A percentile compares a stretch with the other conserved stretches of the same genome.
Conservation (phyloP, 2,888 invertebrate genomes). For the Eristalinus aeneus region DNA sequence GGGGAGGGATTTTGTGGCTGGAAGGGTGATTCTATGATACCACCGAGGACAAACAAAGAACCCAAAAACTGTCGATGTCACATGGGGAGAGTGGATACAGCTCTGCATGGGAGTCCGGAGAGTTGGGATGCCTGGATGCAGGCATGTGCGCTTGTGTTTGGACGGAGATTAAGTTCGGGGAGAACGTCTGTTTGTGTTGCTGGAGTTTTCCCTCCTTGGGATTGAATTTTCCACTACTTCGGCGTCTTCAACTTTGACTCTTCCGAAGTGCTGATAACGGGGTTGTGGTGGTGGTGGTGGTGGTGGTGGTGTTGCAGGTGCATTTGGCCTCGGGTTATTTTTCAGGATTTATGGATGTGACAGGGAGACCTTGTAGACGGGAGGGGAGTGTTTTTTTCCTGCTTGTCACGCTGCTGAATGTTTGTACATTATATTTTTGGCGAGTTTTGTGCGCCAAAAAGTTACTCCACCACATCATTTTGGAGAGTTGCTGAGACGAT, state of each 20-base stretch:
- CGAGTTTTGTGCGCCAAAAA: slow-evolving; percentile 6
- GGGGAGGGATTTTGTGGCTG: background rate
- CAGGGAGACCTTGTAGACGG: background rate
- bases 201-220: slow-evolving; percentile 13
- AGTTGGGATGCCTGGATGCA: background rate
- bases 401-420: slow-evolving; percentile 31
- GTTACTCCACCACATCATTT: background rate
- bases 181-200: slow-evolving; percentile 32
- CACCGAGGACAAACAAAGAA: slow-evolving; percentile 47
- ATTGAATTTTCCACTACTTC: slow-evolving; percentile 41
- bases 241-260: slow-evolving; percentile 34
- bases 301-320: slow-evolving; percentile 8
- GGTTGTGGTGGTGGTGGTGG: background rate
- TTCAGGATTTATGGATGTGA: slow-evolving; percentile 38
- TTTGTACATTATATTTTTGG: slow-evolving; percentile 54
- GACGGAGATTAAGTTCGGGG: slow-evolving; percentile 41
- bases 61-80: slow-evolving; percentile 56
- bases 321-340: slow-evolving; percentile 26
- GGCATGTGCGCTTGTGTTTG: background rate
- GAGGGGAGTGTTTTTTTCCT: slow-evolving; percentile 2
- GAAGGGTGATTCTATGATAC: slow-evolving; percentile 46
- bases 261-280: background rate
- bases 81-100: slow-evolving; percentile 38
- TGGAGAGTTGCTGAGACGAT: background rate
- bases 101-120: background rate